Conservation (phyloP, 2,888 invertebrate species). For the Drosophila neonasuta region DNA sequence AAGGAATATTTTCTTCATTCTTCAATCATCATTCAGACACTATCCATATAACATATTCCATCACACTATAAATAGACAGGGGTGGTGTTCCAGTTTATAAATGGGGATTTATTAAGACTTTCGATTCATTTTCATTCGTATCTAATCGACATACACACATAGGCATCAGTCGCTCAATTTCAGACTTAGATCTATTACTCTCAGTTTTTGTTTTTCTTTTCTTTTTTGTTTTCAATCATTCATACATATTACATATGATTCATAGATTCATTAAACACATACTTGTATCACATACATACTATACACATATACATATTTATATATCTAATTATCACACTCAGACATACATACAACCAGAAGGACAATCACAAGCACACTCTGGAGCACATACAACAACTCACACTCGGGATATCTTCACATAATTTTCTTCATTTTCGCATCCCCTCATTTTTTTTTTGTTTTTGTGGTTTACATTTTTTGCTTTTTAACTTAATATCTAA, state of each 20-base stretch:
- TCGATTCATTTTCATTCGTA: constrained; percentile 8
- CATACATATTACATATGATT: constrained; percentile 26
- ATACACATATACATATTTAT: constrained; percentile 3
- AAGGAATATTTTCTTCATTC: constrained; percentile 21
- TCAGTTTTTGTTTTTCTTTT: constrained; percentile 17
- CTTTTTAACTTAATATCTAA: constrained; percentile 33
- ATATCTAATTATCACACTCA: constrained; percentile 5
- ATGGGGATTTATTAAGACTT: constrained; percentile 29
- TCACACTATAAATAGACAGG: constrained; percentile 53
- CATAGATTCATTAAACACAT: constrained; percentile 21
- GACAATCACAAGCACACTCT: constrained; percentile 2
- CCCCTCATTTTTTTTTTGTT: constrained; percentile 6
- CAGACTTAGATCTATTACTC: constrained; percentile 40
- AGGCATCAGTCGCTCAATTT: constrained; percentile 10
- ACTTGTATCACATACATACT: constrained; percentile 16
- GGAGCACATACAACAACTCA: constrained; percentile 11
- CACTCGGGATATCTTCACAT: background rate
- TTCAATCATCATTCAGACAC: constrained; percentile 24
- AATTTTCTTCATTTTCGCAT: background rate
- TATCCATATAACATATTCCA: constrained; percentile 33
- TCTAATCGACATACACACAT: constrained; percentile 25
- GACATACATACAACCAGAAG: constrained; percentile 3
- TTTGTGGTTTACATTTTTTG: constrained; percentile 17
- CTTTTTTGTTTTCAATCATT: constrained; percentile 22
- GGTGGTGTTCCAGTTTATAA: constrained; percentile 27